Base-by-base conservation (phyloP, 2,113 vertebrate species). In the Alethe diademata region DNA sequence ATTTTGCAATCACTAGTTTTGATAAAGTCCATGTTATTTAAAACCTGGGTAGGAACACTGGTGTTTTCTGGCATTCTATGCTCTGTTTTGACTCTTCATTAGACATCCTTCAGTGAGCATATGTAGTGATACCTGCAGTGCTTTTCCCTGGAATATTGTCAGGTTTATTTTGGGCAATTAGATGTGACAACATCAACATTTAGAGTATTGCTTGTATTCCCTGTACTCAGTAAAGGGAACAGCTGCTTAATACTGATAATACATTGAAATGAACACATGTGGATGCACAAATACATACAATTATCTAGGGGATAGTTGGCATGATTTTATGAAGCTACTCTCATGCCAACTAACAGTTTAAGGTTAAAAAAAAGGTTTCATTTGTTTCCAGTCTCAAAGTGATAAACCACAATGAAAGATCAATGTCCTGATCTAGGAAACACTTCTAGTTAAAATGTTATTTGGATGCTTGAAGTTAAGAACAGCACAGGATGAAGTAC, bases 201-300 rank as follows among this genome's bases (percentile, higher is more conserved):
- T 88, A 74, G 64, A 67, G n/a, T 43, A 40, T 40, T 89, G 56
- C 61, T 91, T 93, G 47, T 94, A 81, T 78, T 93, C 76, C 91
- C 35, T 84, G 53, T 64, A 67, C 75, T 88, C 84, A 43, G 56
- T 74, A 89, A 84, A 84, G 60, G 51, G 76, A 93, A 86, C 86
- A 95, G 72, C 76, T 96, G 88, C 56, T 91, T 94, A 95, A 91
- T 97, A 66, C 79, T 67, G 65, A 60, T 88, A 90, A 71, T 91
- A 16, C n/a, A 80, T 86, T 53, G 91, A 83, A 94, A 93, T 58
- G 65, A 88, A 62, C 47, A 71, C 33, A 14, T 38, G 38, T 70
- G 67, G 86, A 76, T 86, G 60, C 50, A 88, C 23, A 76, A 92
- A 72, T 57, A 53, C 38, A n/a, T 60, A 38, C 12, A 70, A 4